These are phyloP conservation scores for Enteromius fasciolatus DNA, from an alignment of 2,797 vertebrate species.

Conservation along the genomic window DNA sequence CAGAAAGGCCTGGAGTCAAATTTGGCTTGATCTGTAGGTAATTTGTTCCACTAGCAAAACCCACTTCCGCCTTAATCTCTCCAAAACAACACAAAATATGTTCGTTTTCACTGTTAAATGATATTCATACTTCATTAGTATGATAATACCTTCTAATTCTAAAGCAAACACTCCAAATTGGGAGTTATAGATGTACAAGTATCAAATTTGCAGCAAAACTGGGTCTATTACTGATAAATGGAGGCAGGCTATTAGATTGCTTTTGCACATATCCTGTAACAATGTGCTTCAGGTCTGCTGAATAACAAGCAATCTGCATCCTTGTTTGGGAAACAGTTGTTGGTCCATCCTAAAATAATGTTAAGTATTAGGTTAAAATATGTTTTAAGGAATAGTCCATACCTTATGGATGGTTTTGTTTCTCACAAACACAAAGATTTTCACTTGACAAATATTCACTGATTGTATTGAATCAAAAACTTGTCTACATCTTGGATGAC, in stretches of 20 bases:
- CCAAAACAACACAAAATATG: constrained; percentile 49
- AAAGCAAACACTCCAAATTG: constrained; percentile 23
- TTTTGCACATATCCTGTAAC: constrained; percentile 4
- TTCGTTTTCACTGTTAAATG: constrained; percentile 30
- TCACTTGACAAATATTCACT: not conserved
- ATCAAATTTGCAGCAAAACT: constrained; percentile 6
- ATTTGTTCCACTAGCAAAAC: constrained; percentile 63
- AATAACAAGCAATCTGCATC: constrained; percentile 6
- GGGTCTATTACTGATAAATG: not conserved
- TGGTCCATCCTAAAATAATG: not conserved
- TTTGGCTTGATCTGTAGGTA: constrained; percentile 62
- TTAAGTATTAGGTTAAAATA: not conserved
- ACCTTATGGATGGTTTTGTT: not conserved
- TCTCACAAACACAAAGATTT: not conserved
- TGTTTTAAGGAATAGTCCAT: not conserved
- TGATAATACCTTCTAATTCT: constrained; percentile 37
- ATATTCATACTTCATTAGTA: constrained; percentile 47
- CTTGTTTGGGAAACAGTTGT: not conserved
- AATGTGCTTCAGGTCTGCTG: not conserved
- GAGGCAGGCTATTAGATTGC: constrained; percentile 4
- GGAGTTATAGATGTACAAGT: not conserved
- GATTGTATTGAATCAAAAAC: not conserved
- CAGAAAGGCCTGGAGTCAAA: constrained; percentile 55
- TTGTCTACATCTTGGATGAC: not conserved
- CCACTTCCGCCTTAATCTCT: constrained; percentile 48